Evolutionary conservation across 2,888 invertebrate genomes (phyloP), one percentile per base, ranked within the genome.

Genomic region (Crematogaster levior): DNA sequence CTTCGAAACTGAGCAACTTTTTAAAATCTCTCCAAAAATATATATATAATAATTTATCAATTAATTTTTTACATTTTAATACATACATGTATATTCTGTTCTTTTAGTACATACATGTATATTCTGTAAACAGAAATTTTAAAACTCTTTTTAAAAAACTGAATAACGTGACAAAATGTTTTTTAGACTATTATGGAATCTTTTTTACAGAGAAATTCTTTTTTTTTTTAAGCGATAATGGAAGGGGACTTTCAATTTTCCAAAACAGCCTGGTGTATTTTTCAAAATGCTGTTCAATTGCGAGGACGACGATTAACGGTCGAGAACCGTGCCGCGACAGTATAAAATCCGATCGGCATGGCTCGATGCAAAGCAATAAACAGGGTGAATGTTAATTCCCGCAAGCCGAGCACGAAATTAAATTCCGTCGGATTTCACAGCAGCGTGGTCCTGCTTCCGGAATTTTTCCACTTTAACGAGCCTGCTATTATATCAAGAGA

Each of bases 341-440:
- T 77, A 87, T 61, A 87, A 87, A 87, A 87, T 83, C 81, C 81
- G 63, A 80, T 79, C 79, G 48, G 56, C 56, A 53, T 12, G 74
- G 60, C 65, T 84, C 83, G 88, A 85, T 86, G 87, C 81, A 68
- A 68, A 66, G 83, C 87, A 85, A 89, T 90, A 91, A 91, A 91
- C 88, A 90, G 70, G 84, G 84, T 80, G 83, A 88, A 90, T 91
- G 90, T 91, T 90, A 90, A 88, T 89, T 85, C 73, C 73, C 83
- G 58, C 65, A 74, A 84, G 81, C 81, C 75, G 83, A 63, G 70
- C 72, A 61, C 84, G 83, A 89, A 90, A 90, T 91, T 90, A 88
- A 90, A 90, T 90, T 91, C 85, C 86, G 79, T 81, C 87, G 75
- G 83, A 89, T 90, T 89, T 90, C 86, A 86, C 80, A 86, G 77